Evolutionary conservation across 2,113 vertebrate genomes (phyloP).

Genomic region (Martes martes): DNA sequence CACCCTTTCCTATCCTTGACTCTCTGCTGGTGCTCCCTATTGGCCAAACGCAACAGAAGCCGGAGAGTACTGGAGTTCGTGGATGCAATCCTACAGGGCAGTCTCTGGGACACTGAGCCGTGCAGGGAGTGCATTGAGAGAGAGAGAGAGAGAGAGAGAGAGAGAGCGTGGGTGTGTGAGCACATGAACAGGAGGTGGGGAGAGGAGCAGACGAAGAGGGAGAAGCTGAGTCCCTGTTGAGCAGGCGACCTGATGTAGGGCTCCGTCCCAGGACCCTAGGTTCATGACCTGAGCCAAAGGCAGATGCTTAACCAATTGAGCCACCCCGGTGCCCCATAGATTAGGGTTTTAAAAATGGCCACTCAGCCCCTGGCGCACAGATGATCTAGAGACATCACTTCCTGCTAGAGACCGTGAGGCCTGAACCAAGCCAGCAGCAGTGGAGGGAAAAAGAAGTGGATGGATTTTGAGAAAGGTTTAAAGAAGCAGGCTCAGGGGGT

Average conservation of each 20-base stretch:
- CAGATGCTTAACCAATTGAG: no score
- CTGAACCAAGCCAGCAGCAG: not conserved
- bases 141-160: no score
- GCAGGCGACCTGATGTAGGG: no score
- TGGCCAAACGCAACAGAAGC: not conserved
- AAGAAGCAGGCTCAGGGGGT: not conserved
- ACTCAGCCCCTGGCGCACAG: not conserved
- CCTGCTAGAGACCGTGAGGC: not conserved
- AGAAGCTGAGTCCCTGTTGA: no score
- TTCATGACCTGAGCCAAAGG: no score
- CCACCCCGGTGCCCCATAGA: no score
- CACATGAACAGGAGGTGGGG: no score
- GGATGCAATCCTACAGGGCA: not conserved
- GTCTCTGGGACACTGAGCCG: not conserved
- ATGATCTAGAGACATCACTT: not conserved
- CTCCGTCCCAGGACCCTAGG: no score
- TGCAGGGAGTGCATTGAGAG: not conserved
- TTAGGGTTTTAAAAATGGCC: not conserved
- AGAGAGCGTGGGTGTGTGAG: no score
- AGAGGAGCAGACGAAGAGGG: no score
- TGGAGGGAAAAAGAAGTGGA: not conserved
- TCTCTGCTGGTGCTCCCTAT: not conserved
- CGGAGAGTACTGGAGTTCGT: not conserved
- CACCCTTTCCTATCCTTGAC: not conserved
- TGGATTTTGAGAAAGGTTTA: not conserved